phyloP scores from a whole-genome alignment of 2,888 invertebrate species.

The Archips xylosteana region DNA sequence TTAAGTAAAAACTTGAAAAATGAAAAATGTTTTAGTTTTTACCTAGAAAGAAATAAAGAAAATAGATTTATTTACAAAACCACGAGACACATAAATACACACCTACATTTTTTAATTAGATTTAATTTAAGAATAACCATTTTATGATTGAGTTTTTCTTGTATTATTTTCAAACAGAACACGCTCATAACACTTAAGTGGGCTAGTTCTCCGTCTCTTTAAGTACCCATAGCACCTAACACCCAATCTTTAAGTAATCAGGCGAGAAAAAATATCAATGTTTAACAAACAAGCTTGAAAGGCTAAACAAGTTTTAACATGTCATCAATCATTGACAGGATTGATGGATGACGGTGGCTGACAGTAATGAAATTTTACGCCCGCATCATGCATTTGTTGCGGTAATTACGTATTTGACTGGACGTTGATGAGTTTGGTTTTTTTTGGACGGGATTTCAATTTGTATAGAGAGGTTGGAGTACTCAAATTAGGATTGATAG shows the following conservation, averaged over 20 bases:
- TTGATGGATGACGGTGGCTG: slow-evolving; percentile 66
- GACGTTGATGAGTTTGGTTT: slow-evolving; percentile 47
- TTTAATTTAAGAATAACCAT: too few relatives aligned
- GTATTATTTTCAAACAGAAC: too few relatives aligned
- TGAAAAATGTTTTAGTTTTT: too few relatives aligned
- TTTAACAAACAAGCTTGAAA: slow-evolving; percentile 53
- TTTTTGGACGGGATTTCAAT: slow-evolving; percentile 39
- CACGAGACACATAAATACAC: too few relatives aligned
- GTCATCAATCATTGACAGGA: slow-evolving; percentile 71
- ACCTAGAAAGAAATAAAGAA: too few relatives aligned
- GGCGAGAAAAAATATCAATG: slow-evolving; percentile 45
- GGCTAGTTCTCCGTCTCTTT: background rate
- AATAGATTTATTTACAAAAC: too few relatives aligned
- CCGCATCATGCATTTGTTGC: slow-evolving; percentile 68
- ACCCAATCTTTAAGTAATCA: slow-evolving; percentile 18
- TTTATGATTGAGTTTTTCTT: too few relatives aligned
- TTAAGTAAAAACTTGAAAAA: too few relatives aligned
- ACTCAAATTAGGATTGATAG: slow-evolving; percentile 3
- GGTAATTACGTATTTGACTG: slow-evolving; percentile 59
- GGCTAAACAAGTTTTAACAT: slow-evolving; percentile 65
- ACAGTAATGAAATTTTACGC: slow-evolving; percentile 77
- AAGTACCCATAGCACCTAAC: too few relatives aligned
- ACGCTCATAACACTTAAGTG: background rate
- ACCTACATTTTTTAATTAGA: too few relatives aligned
- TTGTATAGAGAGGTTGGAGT: slow-evolving; percentile 5